phyloP scores from a whole-genome alignment of 2,797 vertebrate species.

The Arnoldichthys spilopterus region DNA sequence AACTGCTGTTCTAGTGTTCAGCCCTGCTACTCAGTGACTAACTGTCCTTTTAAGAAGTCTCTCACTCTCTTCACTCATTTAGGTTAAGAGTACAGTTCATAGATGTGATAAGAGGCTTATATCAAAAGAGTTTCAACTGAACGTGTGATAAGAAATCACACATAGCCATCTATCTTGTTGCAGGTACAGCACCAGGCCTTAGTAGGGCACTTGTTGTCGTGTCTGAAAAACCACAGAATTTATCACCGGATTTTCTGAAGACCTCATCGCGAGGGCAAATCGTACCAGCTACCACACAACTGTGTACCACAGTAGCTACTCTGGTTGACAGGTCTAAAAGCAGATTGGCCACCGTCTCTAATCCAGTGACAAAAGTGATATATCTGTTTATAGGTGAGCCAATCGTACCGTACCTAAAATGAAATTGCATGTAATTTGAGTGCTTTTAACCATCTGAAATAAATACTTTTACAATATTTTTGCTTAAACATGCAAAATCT shows the following conservation, averaged over 20 bases:
- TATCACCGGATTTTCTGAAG: conserved; percentile 14
- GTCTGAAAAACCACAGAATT: background rate
- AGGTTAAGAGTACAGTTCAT: background rate
- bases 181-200: background rate
- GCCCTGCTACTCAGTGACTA: background rate
- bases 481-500: too few relatives aligned
- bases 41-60: background rate
- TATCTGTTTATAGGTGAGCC: too few relatives aligned
- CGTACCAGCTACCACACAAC: background rate
- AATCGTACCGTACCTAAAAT: too few relatives aligned
- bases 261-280: background rate
- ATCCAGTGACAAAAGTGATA: background rate
- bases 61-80: background rate
- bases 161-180: background rate
- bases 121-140: background rate
- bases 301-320: conserved; percentile 24
- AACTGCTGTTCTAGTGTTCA: too few relatives aligned
- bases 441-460: too few relatives aligned
- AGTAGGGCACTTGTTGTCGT: background rate
- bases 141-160: background rate
- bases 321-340: conserved; percentile 27
- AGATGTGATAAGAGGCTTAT: background rate
- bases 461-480: too few relatives aligned
- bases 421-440: too few relatives aligned
- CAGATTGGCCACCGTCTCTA: too few relatives aligned